phyloP scores from a whole-genome alignment of 2,797 vertebrate genomes.

The Esox masquinongy region DNA sequence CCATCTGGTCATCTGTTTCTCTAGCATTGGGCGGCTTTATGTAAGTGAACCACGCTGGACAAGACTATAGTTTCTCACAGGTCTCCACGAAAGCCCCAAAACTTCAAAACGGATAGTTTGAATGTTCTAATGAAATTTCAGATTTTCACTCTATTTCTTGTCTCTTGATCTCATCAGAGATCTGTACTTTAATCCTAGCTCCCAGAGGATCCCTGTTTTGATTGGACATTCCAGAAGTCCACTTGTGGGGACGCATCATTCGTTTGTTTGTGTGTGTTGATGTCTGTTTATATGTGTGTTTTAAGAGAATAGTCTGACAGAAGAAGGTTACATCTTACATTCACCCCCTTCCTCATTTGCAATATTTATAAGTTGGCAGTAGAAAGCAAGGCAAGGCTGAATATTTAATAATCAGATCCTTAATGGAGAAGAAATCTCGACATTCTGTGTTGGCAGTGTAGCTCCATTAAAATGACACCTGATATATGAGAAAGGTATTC shows the following conservation, averaged over 20 bases:
- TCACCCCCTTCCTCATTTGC: background rate
- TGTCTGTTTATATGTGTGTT: background rate
- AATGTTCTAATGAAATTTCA: constrained; percentile 54
- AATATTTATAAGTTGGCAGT: background rate
- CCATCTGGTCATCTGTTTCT: background rate
- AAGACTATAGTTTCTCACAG: background rate
- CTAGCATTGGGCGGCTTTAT: background rate
- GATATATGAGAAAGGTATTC: background rate
- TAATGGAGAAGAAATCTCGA: background rate
- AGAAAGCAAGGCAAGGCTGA: background rate
- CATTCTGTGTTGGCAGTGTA: background rate
- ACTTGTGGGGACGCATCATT: constrained; percentile 2
- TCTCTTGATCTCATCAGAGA: constrained; percentile 47
- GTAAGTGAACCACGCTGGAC: background rate
- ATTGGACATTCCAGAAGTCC: constrained; percentile 1
- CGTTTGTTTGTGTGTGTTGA: no score
- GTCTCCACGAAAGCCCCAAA: constrained; percentile 24
- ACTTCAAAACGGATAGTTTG: constrained; percentile 20
- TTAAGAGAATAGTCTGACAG: background rate
- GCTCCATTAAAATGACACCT: background rate
- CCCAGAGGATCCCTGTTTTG: constrained; percentile 22
- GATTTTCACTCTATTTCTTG: constrained; percentile 44
- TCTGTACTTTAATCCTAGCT: constrained; percentile 46
- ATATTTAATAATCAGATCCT: background rate
- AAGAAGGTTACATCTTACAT: background rate